A percentile compares a stretch with the other conserved stretches of the same genome.
These are phyloP conservation scores for Chloroclysta siterata DNA, from an alignment of 2,888 invertebrate species.

Conservation along the genomic window DNA sequence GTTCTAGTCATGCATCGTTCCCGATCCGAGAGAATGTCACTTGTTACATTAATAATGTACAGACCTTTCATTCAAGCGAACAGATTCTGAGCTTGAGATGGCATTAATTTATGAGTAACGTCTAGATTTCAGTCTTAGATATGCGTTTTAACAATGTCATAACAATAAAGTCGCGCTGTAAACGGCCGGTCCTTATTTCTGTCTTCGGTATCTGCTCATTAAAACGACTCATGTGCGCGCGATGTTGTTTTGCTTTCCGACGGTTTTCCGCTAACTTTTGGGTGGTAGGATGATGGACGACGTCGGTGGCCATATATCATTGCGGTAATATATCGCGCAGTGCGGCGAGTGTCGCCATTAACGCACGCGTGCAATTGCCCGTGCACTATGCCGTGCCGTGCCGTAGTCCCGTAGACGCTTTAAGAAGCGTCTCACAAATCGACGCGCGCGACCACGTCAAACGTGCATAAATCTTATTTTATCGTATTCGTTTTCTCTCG, in stretches of 20 bases:
- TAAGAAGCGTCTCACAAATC: constrained; percentile 78
- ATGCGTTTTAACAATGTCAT: constrained; percentile 78
- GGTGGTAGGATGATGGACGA: constrained; percentile 84
- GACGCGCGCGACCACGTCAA: constrained; percentile 76
- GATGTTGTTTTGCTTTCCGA: constrained; percentile 70
- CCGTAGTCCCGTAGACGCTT: constrained; percentile 59
- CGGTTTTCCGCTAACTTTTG: constrained; percentile 82
- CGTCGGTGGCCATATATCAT: constrained; percentile 81
- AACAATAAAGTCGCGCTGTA: constrained; percentile 77
- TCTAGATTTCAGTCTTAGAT: constrained; percentile 63
- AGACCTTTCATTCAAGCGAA: constrained; percentile 37
- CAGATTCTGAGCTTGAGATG: constrained; percentile 34
- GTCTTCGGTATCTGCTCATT: constrained; percentile 83
- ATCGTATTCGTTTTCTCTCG: constrained; percentile 75
- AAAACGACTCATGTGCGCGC: constrained; percentile 69
- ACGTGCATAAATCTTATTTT: constrained; percentile 81
- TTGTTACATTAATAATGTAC: constrained; percentile 36
- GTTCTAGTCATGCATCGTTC: constrained; percentile 15
- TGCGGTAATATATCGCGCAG: constrained; percentile 79
- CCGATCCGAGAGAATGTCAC: constrained; percentile 12
- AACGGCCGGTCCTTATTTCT: constrained; percentile 79
- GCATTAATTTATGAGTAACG: constrained; percentile 56
- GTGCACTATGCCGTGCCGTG: constrained; percentile 48
- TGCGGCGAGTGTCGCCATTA: constrained; percentile 84
- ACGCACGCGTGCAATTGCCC: constrained; percentile 79